phyloP scores from a whole-genome alignment of 1,140 invertebrate species.

The Phthorimaea operculella region DNA sequence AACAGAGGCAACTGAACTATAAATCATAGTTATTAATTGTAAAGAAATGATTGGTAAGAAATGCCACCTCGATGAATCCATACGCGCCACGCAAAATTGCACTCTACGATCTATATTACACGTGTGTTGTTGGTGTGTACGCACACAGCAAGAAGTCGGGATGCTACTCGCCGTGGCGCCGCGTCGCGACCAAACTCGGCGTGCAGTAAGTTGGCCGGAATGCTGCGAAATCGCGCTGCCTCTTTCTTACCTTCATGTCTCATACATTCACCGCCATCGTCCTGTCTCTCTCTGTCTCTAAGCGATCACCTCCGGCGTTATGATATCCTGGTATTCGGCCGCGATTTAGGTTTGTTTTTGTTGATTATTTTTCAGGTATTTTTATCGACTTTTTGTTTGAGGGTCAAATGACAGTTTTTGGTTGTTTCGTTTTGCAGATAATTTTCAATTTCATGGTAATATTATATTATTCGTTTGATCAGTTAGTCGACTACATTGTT shows the following conservation, averaged over 20 bases:
- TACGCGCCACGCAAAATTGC: slow-evolving; percentile 9
- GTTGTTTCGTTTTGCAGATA: neutral
- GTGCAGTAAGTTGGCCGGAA: slow-evolving; percentile 84
- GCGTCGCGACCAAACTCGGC: slow-evolving; percentile 91
- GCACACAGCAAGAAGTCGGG: slow-evolving; percentile 72
- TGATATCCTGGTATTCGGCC: slow-evolving; percentile 22
- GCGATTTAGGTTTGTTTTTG: slow-evolving; percentile 17
- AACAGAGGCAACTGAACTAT: too few species aligned
- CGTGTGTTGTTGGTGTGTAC: slow-evolving; percentile 31
- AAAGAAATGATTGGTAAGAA: neutral
- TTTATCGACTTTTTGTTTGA: slow-evolving; percentile 13
- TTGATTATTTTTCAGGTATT: slow-evolving; percentile 18
- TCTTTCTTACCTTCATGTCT: slow-evolving; percentile 40
- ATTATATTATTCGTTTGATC: too few species aligned
- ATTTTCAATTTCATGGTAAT: neutral
- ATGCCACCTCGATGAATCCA: slow-evolving; percentile 18
- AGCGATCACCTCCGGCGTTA: slow-evolving; percentile 19
- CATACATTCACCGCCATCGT: slow-evolving; percentile 36
- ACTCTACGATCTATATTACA: slow-evolving; percentile 19
- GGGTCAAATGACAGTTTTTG: slow-evolving; percentile 2
- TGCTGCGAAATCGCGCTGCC: slow-evolving; percentile 35
- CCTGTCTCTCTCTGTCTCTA: slow-evolving; percentile 28
- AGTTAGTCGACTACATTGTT: too few species aligned
- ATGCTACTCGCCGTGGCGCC: slow-evolving; percentile 89
- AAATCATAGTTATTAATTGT: too few species aligned